Percentiles rank a stretch among this genome's conserved stretches.
Evolutionary conservation across 2,113 vertebrate species (phyloP).

Genomic region (Varanus komodoensis): DNA sequence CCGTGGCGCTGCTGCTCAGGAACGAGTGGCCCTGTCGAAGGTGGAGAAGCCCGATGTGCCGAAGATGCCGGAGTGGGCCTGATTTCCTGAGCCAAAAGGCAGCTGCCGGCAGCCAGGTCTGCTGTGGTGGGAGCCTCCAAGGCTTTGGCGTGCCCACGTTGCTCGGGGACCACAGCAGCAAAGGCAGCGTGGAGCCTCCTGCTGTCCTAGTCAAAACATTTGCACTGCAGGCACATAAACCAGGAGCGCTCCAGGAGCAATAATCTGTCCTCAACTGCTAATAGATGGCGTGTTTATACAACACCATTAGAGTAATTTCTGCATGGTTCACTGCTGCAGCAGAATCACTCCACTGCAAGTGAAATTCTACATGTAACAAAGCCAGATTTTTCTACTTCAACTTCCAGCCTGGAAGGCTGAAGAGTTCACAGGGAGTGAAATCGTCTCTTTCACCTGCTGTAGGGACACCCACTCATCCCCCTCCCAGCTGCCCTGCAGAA

Average conservation of each 20-base stretch:
- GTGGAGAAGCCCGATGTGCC: neutral
- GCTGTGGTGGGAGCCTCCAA: neutral
- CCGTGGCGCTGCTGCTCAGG: neutral
- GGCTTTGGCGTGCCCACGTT: neutral
- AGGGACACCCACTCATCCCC: fast-evolving
- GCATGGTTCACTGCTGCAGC: neutral
- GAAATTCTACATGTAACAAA: neutral
- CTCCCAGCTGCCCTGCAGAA: neutral
- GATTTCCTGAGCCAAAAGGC: too few relatives aligned
- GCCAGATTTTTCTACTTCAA: neutral
- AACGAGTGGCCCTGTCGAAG: neutral
- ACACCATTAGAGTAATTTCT: neutral
- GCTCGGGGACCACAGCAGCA: neutral
- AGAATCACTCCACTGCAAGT: neutral
- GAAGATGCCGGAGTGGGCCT: neutral
- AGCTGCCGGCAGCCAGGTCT: neutral
- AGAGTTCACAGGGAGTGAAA: neutral
- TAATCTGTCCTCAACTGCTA: neutral
- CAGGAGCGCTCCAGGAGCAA: neutral
- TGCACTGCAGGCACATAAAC: neutral
- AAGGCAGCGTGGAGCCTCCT: neutral
- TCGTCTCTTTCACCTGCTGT: neutral
- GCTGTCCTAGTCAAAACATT: neutral
- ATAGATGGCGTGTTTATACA: neutral
- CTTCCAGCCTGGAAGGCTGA: neutral